phyloP scores from a whole-genome alignment of 2,797 vertebrate genomes.

The Sarcoramphus papa region DNA sequence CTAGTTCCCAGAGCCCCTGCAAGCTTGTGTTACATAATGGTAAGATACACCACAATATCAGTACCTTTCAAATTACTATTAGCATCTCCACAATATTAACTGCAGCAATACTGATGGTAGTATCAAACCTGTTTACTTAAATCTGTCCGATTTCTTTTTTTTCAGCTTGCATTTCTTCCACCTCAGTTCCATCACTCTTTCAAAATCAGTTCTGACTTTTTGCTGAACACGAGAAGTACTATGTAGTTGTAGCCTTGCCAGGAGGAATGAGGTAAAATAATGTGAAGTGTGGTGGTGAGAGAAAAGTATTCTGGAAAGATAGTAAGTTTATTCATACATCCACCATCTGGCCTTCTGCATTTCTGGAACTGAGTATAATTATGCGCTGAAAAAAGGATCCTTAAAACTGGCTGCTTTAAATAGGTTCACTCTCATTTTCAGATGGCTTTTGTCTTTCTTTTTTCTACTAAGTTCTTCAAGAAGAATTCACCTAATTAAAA shows the following conservation, averaged over 20 bases:
- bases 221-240: not conserved
- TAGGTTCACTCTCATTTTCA: conserved; percentile 33
- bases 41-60: not conserved
- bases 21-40: not conserved
- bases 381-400: not conserved
- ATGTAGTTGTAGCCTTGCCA: not conserved
- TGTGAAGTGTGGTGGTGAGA: not conserved
- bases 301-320: not conserved
- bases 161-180: not conserved
- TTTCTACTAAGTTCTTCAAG: conserved; percentile 91
- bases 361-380: conserved; percentile 5
- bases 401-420: not conserved
- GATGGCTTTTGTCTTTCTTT: conserved; percentile 79
- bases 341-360: not conserved
- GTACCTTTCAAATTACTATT: not conserved
- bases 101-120: not conserved
- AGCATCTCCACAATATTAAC: not conserved
- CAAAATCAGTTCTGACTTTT: not conserved
- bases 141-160: not conserved
- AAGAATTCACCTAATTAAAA: conserved; percentile 90
- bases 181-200: not conserved
- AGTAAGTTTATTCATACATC: conserved; percentile 32
- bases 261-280: not conserved
- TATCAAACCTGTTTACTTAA: not conserved
- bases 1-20: not conserved